Evolutionary conservation across 1,140 invertebrate species (phyloP).

Genomic region (Cotesia glomerata): DNA sequence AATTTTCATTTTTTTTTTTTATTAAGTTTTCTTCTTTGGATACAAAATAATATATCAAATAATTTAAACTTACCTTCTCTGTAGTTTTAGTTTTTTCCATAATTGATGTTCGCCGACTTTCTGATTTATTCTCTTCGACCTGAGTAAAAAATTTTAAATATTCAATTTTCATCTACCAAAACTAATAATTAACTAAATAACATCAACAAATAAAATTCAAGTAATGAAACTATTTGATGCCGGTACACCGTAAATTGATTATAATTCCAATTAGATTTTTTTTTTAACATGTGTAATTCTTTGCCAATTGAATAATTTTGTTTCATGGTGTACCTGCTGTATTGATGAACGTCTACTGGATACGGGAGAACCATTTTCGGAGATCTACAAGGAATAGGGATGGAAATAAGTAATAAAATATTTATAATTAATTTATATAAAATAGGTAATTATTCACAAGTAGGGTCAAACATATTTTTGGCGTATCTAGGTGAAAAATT

Average conservation of each 20-base stretch:
- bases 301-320: constrained; percentile 2
- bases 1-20: not conserved
- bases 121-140: constrained; percentile 65
- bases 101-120: constrained; percentile 41
- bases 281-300: not conserved
- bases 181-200: too few relatives aligned
- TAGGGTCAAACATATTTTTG: too few relatives aligned
- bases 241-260: constrained; percentile 1
- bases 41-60: not conserved
- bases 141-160: constrained; percentile 14
- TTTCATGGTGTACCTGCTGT: constrained; percentile 46
- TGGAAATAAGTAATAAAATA: constrained; percentile 26
- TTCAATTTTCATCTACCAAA: too few relatives aligned
- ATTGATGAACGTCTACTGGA: constrained; percentile 51
- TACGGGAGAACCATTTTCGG: constrained; percentile 42
- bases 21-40: not conserved
- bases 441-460: too few relatives aligned
- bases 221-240: not conserved
- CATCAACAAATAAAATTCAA: not conserved
- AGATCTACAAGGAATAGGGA: constrained; percentile 36
- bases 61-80: constrained; percentile 63
- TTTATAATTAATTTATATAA: not conserved
- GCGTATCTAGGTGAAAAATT: too few relatives aligned
- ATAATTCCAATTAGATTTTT: constrained; percentile 10
- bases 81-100: constrained; percentile 63